Evolutionary conservation across 2,113 vertebrate species (phyloP), one percentile per base, ranked within the genome.

Genomic region (Oostethus manadensis): DNA sequence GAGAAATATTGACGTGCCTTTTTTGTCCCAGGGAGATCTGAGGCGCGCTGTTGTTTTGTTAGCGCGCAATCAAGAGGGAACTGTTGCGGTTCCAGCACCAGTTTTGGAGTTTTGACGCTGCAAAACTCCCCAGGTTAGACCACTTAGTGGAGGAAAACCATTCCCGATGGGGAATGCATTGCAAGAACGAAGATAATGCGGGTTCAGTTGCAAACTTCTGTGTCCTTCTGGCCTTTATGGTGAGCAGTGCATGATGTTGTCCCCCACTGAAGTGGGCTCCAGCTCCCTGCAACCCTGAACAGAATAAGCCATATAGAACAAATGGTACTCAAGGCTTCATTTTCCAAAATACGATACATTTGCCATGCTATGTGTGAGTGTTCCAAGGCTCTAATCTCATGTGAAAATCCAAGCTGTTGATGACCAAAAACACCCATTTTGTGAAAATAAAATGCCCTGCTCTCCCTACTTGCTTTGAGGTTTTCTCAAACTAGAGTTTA

Each of bases 1-100:
- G 71, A 77, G 73, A 80, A 80, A 84, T 79, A 79, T 83, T 83
- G 75, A 77, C 15, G 51, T 66, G 60, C 51, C 66, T 61, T 60
- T 70, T 72, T 68, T 62, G 61, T 73, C 51, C 23, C n/a, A 22
- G 61, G 6, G 1, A 49, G 73, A 78, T 83, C 75, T 71, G 60
- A 76, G 65, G 33, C 35, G 2, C 45, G 2, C 1, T 51, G 80
- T 78, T 82, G 71, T 83, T 83, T 56, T 74, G 75, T 76, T 77
- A 61, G 48, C 56, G 69, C 38, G 55, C 63, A 77, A 74, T 84
- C 80, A 81, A 35, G 48, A 55, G 62, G 67, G 61, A 49, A 62
- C 68, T 70, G 60, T 77, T 73, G 72, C 68, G 62, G 79, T 65
- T 57, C 10, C 67, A 64, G 74, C 70, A 64, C 70, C 70, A 71